Percentiles rank a stretch among this genome's conserved stretches.
These are phyloP conservation scores for Rhabditophanes sp. DNA, from an alignment of 2,888 invertebrate species.

Conservation along the genomic window DNA sequence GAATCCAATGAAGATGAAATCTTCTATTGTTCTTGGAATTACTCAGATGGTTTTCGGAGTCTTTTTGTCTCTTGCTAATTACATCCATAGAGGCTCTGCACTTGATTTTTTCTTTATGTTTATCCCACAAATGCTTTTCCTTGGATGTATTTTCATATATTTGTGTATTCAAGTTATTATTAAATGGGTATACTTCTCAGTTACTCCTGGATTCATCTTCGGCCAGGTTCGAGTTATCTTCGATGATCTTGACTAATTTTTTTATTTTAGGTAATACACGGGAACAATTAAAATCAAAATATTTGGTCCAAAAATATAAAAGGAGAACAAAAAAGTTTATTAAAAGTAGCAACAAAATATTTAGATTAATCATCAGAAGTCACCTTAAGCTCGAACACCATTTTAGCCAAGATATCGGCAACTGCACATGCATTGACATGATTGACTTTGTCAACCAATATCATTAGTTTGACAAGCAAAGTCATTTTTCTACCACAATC, in stretches of 20 bases:
- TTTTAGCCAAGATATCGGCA: too few species aligned
- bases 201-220: slow-evolving; percentile 18
- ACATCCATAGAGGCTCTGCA: slow-evolving; percentile 50
- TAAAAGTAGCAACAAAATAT: background rate
- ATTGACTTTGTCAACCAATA: slow-evolving; percentile 11
- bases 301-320: slow-evolving; percentile 7
- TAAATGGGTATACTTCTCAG: slow-evolving; percentile 37
- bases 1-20: slow-evolving; percentile 44
- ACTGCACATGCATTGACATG: too few species aligned
- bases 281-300: slow-evolving; percentile 16
- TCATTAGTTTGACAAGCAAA: slow-evolving; percentile 2
- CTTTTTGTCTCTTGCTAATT: slow-evolving; percentile 30
- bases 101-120: slow-evolving; percentile 76
- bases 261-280: too few species aligned
- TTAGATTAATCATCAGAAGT: too few species aligned
- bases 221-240: slow-evolving; percentile 18
- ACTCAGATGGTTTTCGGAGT: slow-evolving; percentile 42
- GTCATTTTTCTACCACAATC: too few species aligned
- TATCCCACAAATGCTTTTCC: slow-evolving; percentile 80
- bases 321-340: background rate
- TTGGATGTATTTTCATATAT: slow-evolving; percentile 79
- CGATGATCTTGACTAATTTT: slow-evolving; percentile 17
- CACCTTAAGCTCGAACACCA: too few species aligned
- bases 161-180: slow-evolving; percentile 61
- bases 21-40: slow-evolving; percentile 35